These are phyloP conservation scores for Zaprionus inermis DNA, from an alignment of 1,140 invertebrate genomes.

Conservation along the genomic window DNA sequence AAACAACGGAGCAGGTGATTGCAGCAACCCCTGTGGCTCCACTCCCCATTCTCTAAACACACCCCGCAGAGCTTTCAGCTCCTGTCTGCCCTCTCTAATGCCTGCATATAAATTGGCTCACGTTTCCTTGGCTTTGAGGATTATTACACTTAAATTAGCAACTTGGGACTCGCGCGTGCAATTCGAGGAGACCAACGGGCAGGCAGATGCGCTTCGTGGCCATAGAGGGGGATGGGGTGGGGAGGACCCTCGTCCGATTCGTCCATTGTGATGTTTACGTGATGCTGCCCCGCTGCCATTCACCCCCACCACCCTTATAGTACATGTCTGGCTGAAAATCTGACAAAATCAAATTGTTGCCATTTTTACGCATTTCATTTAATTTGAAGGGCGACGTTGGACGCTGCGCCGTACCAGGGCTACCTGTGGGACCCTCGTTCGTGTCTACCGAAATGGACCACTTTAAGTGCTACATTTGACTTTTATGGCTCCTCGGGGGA, in stretches of 20 bases:
- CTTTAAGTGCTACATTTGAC: conserved; percentile 81
- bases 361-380: conserved; percentile 83
- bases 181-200: conserved; percentile 30
- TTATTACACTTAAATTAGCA: conserved; percentile 83
- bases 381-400: conserved; percentile 71
- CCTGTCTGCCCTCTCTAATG: conserved; percentile 64
- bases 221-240: background rate
- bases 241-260: background rate
- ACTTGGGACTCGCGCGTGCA: conserved; percentile 77
- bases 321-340: conserved; percentile 67
- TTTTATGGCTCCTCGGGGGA: conserved; percentile 60
- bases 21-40: conserved; percentile 40
- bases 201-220: background rate
- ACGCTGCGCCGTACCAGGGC: background rate
- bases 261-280: conserved; percentile 29
- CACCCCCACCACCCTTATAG: conserved; percentile 19
- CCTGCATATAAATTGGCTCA: conserved; percentile 82
- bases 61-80: conserved; percentile 6
- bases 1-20: conserved; percentile 64
- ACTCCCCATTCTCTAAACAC: no score
- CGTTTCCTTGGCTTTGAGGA: conserved; percentile 81
- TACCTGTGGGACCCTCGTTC: conserved; percentile 67
- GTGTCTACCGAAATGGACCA: conserved; percentile 63
- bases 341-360: conserved; percentile 83
- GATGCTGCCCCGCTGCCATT: background rate